phyloP scores from a whole-genome alignment of 1,140 invertebrate species.

The Drosophila tsacasi region DNA sequence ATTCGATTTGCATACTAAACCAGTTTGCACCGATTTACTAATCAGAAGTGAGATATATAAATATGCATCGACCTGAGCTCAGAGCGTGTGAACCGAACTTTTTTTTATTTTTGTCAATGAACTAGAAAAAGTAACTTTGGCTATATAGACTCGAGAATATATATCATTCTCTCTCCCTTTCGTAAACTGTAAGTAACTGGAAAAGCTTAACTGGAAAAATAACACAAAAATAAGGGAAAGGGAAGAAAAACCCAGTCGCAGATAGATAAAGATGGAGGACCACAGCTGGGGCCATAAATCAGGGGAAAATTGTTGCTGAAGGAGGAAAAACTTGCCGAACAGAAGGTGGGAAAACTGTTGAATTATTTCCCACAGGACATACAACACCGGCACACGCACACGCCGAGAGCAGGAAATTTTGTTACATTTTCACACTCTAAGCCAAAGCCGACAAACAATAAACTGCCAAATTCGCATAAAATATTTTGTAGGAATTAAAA shows the following conservation, averaged over 20 bases:
- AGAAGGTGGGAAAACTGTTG: conserved; percentile 67
- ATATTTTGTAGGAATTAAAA: conserved; percentile 67
- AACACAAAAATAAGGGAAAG: neutral
- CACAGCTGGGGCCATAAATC: conserved; percentile 49
- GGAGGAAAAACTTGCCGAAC: conserved; percentile 36
- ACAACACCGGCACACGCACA: conserved; percentile 12
- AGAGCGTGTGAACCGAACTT: conserved; percentile 44
- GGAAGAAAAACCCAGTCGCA: neutral
- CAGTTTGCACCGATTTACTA: conserved; percentile 39
- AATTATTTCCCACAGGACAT: conserved; percentile 58
- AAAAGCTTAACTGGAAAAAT: conserved; percentile 31
- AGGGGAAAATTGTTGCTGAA: conserved; percentile 52
- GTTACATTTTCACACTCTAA: conserved; percentile 62
- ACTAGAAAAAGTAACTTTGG: conserved; percentile 36
- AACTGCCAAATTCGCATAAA: conserved; percentile 64
- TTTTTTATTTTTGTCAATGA: conserved; percentile 28
- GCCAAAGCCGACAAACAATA: conserved; percentile 56
- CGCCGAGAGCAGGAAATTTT: conserved; percentile 14
- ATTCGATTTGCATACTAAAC: conserved; percentile 49
- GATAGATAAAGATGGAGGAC: conserved; percentile 37
- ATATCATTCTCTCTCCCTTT: conserved; percentile 23
- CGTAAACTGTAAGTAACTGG: conserved; percentile 47
- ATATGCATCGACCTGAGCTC: conserved; percentile 8
- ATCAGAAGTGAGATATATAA: conserved; percentile 34
- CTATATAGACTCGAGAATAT: conserved; percentile 22